Base-by-base conservation (phyloP, 2,888 invertebrate genomes). In the Dinocampus coccinellae region DNA sequence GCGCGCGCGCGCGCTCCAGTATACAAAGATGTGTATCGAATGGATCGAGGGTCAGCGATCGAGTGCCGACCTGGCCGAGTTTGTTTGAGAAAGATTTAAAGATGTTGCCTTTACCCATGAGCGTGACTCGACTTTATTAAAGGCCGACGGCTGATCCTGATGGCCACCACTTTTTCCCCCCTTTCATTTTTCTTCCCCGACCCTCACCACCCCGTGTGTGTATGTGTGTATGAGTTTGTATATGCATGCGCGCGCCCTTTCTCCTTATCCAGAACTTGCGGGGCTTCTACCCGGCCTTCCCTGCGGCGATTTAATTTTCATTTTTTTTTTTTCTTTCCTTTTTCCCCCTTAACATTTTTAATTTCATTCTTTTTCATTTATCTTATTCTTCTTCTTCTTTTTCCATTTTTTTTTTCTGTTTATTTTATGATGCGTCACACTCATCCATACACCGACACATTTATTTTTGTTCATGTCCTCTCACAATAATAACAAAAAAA, bases 51-150 rank as follows among this genome's bases (percentile, higher is more conserved):
- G 79, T 83, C 80, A 82, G 78, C 79, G 80, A 80, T 80, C 80
- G 77, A 73, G 72, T 74, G 70, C 70, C 72, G 72, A 70, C 72
- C 75, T 72, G 75, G 74, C 74, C 75, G 74, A 72, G 77, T 81
- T 77, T 78, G 78, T 82, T 82, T 79, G 79, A 80, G 77, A 76
- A 81, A 80, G 80, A 83, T 84, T 83, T 82, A 83, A 81, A 82
- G 79, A 83, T 83, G 80, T 79, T 76, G 76, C 70, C 73, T 74
- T 77, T 78, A 61, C 70, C n/a, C 55, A 58, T 73, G 77, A 83
- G 81, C 83, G 83, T 84, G 83, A 84, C 83, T 84, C 77, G 81
- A 82, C 81, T 83, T 81, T 84, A 83, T 84, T 82, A 82, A 81
- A 81, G 73, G 75, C 64, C 70, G 55, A 64, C 47, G 63, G 62